Base-by-base conservation (phyloP, 2,113 vertebrate genomes). In the Istiophorus platypterus region DNA sequence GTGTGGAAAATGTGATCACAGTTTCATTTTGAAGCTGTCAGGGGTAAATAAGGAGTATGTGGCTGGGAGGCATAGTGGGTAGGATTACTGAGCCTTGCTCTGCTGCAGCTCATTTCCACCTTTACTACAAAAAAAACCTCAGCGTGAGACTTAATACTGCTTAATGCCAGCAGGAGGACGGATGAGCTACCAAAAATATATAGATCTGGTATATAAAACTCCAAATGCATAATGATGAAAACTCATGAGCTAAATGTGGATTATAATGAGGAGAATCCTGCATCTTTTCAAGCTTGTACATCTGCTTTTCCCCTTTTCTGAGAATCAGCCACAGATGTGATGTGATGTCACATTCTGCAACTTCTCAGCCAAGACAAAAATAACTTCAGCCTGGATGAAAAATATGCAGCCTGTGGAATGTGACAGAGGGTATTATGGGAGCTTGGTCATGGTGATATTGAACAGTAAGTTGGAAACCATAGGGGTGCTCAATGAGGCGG, bases 1-100 rank as follows among this genome's bases (percentile, higher is more conserved):
- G 69, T 78, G 91, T 88, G 91, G 89, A 90, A 87, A 91, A 93
- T 91, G 92, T 92, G 92, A 93, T 92, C 90, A 92, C 86, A 83
- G 90, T 90, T 91, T 91, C 89, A 87, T 92, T 93, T 94, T 89
- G 86, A 92, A 82, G 85, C 90, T 89, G 90, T 92, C 91, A 89
- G 76, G 84, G 87, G 91, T 90, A 94, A 94, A 93, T 91, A 91
- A 87, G 72, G 78, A 83, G 82, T 80, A 22, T 69, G 66, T 80
- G 76, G 77, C 75, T 76, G 69, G 39, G 52, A 86, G 81, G 78
- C 80, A 62, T 66, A 59, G 67, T 85, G 88, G 75, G 75, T 63
- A 78, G 87, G 87, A 93, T 92, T 92, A 92, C 73, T 37, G 84
- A 85, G 76, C 58, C 65, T 62, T 1, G 15, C 88, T 87, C 75